Evolutionary conservation across 2,797 vertebrate species (phyloP).

Genomic region (Esox lucius): DNA sequence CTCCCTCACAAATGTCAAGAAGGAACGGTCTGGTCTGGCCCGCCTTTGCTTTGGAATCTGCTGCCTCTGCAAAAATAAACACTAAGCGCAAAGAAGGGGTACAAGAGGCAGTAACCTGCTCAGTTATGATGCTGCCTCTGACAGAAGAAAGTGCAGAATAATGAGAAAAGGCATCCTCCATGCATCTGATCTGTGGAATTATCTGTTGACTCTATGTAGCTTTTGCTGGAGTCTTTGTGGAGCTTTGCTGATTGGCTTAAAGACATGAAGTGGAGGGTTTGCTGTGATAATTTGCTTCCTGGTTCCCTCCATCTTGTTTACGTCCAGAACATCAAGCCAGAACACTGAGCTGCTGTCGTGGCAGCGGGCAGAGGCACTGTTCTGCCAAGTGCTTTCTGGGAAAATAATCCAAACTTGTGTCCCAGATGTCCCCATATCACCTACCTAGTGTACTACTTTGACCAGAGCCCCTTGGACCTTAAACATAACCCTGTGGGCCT

Average conservation of each 20-base stretch:
- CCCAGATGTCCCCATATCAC: neutral
- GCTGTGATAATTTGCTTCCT: neutral
- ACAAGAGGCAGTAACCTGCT: neutral
- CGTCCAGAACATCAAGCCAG: neutral
- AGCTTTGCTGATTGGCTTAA: neutral
- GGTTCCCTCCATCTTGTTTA: neutral
- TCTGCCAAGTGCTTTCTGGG: neutral
- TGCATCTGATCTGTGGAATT: neutral
- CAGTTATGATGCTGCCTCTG: too few relatives aligned
- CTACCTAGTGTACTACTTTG: neutral
- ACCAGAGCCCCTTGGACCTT: neutral
- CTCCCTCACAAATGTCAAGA: neutral
- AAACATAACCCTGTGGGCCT: too few relatives aligned
- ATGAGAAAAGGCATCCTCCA: too few relatives aligned
- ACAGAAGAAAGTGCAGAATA: too few relatives aligned
- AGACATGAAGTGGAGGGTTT: neutral
- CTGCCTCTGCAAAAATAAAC: slow-evolving; percentile 7
- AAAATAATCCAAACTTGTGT: neutral
- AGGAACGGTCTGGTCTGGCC: slow-evolving; percentile 7
- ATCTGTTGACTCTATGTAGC: neutral
- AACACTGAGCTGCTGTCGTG: neutral
- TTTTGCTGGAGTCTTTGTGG: neutral
- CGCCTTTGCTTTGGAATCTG: slow-evolving; percentile 15
- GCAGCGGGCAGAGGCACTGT: neutral
- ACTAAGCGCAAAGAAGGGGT: neutral